These are phyloP conservation scores for Cinclus cinclus DNA, from an alignment of 2,113 vertebrate species.

Conservation along the genomic window DNA sequence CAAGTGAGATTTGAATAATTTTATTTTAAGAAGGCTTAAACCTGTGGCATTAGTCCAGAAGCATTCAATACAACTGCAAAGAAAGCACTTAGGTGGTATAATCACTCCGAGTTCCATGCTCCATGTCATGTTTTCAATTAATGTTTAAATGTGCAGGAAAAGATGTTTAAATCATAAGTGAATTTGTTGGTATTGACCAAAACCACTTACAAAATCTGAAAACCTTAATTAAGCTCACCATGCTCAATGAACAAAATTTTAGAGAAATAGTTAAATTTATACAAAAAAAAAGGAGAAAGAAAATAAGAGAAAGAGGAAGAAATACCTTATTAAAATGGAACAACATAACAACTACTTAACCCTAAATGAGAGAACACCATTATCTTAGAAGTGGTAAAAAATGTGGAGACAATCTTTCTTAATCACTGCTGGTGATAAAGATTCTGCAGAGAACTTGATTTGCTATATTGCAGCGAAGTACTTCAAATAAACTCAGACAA, in stretches of 20 bases:
- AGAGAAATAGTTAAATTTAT: neutral
- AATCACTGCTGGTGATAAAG: neutral
- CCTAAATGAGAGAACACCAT: neutral
- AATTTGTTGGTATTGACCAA: neutral
- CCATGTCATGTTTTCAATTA: neutral
- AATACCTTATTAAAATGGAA: neutral
- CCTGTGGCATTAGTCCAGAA: neutral
- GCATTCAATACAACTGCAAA: neutral
- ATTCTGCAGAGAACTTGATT: neutral
- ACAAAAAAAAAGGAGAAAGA: neutral
- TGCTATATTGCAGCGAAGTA: neutral
- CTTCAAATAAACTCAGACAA: neutral
- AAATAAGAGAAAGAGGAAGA: neutral
- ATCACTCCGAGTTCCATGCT: neutral
- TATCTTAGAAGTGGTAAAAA: neutral
- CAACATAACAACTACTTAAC: neutral
- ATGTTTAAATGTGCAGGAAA: neutral
- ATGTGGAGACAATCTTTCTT: neutral
- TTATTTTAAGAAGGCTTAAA: conserved; percentile 2
- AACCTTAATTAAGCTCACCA: neutral
- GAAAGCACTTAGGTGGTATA: neutral
- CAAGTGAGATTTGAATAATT: neutral
- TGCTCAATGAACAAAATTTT: neutral
- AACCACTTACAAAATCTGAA: neutral
- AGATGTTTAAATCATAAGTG: neutral